These are phyloP conservation scores for Notiomystis cincta DNA, from an alignment of 2,113 vertebrate species.

Conservation along the genomic window DNA sequence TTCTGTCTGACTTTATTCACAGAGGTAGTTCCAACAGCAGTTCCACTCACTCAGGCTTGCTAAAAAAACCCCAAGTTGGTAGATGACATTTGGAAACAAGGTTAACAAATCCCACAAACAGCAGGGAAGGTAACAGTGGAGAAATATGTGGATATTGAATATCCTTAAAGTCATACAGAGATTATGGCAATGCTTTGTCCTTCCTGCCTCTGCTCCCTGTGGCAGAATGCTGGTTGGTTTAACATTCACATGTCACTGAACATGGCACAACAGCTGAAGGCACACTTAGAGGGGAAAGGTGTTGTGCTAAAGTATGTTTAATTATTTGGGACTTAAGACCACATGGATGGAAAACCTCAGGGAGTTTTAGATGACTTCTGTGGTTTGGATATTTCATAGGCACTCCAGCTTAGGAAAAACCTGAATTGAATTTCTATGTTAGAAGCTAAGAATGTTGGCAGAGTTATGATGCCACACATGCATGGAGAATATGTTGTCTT, in stretches of 20 bases:
- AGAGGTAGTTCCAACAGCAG: background rate
- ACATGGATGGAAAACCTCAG: background rate
- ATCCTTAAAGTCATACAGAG: background rate
- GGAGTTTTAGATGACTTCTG: background rate
- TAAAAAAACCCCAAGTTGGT: background rate
- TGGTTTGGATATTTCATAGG: background rate
- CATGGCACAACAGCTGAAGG: background rate
- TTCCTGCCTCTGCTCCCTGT: background rate
- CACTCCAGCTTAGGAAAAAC: background rate
- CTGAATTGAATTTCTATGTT: background rate
- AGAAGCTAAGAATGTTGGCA: background rate
- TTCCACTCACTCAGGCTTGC: background rate
- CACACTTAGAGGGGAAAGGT: background rate
- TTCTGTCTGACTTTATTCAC: background rate
- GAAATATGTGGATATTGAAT: background rate
- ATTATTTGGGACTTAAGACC: background rate
- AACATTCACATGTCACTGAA: accelerated
- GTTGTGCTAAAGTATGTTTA: background rate
- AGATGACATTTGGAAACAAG: background rate
- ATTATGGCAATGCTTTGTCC: background rate
- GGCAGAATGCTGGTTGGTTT: background rate
- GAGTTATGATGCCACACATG: accelerated
- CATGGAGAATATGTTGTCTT: background rate
- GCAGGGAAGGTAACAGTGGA: background rate
- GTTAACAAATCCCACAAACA: background rate